Evolutionary conservation across 2,888 invertebrate species (phyloP).

Genomic region (Acrobasis repandana): DNA sequence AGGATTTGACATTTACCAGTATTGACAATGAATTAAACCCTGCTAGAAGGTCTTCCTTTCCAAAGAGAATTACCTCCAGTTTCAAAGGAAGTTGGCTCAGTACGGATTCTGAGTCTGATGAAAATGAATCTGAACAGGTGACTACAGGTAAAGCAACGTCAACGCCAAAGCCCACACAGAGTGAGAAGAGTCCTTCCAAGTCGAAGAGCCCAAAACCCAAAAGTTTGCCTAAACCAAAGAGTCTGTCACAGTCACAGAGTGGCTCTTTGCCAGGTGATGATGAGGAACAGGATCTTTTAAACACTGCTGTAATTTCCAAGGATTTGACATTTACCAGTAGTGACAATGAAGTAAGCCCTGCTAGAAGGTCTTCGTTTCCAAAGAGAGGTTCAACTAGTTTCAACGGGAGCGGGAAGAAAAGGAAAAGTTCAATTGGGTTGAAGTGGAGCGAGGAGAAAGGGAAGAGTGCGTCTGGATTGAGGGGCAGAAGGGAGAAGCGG

Average conservation of each 20-base stretch:
- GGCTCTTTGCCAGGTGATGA: background rate
- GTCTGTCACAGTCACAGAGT: background rate
- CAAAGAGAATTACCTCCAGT: too few relatives aligned
- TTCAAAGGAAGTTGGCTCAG: too few relatives aligned
- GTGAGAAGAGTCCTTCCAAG: too few relatives aligned
- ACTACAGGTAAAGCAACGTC: too few relatives aligned
- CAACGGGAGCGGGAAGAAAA: background rate
- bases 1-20: too few relatives aligned
- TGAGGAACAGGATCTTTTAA: background rate
- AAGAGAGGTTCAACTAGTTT: background rate
- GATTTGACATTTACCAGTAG: background rate
- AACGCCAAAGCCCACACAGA: too few relatives aligned
- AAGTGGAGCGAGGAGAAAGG: background rate
- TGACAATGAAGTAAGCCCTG: background rate
- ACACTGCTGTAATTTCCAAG: background rate
- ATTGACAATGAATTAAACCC: too few relatives aligned
- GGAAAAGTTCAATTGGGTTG: background rate
- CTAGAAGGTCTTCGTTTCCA: background rate
- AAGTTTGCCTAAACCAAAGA: background rate
- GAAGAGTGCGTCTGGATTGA: background rate
- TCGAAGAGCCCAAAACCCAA: too few relatives aligned
- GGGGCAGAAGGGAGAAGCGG: too few relatives aligned
- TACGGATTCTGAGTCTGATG: too few relatives aligned
- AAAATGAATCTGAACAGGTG: too few relatives aligned
- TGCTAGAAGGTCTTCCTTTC: too few relatives aligned